Evolutionary conservation across 2,888 invertebrate species (phyloP).

Genomic region (Bombyx huttoni): DNA sequence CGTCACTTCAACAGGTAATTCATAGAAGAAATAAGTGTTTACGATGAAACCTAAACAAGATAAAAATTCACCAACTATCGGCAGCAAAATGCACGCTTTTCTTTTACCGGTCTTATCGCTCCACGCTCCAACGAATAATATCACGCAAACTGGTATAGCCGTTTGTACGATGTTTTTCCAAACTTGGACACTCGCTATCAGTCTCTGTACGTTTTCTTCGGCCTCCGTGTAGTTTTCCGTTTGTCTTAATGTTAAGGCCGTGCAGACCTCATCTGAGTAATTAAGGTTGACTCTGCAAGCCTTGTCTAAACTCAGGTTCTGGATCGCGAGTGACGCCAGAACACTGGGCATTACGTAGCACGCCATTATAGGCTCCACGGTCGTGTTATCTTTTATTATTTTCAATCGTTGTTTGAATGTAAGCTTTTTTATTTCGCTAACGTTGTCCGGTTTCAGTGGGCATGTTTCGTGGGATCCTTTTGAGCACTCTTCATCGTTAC

Average conservation of each 20-base stretch:
- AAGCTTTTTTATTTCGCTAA: slow-evolving; percentile 21
- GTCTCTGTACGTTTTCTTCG: slow-evolving; percentile 76
- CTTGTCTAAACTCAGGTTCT: slow-evolving; percentile 80
- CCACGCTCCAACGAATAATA: slow-evolving; percentile 87
- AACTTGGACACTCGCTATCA: slow-evolving; percentile 83
- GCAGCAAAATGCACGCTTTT: slow-evolving; percentile 86
- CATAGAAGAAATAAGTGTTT: slow-evolving; percentile 84
- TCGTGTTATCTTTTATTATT: slow-evolving; percentile 67
- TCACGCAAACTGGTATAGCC: slow-evolving; percentile 83
- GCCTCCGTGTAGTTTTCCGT: slow-evolving; percentile 73
- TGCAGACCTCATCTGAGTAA: slow-evolving; percentile 79
- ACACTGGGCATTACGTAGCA: slow-evolving; percentile 78
- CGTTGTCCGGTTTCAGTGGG: slow-evolving; percentile 28
- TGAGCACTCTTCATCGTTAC: slow-evolving; percentile 18
- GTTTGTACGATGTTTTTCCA: slow-evolving; percentile 90
- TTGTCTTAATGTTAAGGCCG: slow-evolving; percentile 79
- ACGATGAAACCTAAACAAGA: slow-evolving; percentile 83
- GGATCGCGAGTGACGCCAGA: slow-evolving; percentile 81
- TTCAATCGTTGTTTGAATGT: slow-evolving; percentile 38
- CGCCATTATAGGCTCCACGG: slow-evolving; percentile 81
- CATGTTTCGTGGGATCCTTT: slow-evolving; percentile 26
- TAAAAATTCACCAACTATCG: slow-evolving; percentile 84
- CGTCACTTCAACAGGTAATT: slow-evolving; percentile 83
- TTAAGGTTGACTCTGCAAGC: slow-evolving; percentile 86
- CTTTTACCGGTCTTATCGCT: slow-evolving; percentile 78